Evolutionary conservation across 2,797 vertebrate species (phyloP).

Genomic region (Ciconia nigra): DNA sequence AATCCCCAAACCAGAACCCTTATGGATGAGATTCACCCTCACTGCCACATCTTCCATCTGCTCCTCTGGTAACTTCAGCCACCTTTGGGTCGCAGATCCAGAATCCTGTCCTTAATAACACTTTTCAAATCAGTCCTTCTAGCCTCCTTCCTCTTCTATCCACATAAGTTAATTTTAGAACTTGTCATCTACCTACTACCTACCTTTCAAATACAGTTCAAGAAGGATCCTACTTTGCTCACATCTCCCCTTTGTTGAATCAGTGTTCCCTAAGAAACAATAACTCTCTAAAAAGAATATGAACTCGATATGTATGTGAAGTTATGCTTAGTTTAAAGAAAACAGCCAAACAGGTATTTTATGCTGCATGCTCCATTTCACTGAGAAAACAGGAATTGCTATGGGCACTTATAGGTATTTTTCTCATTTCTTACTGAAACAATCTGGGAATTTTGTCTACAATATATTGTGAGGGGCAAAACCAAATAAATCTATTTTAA

Average conservation of each 20-base stretch:
- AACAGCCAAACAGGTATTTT: neutral
- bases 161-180: neutral
- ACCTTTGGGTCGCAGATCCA: neutral
- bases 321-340: neutral
- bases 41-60: neutral
- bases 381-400: neutral
- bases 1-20: neutral
- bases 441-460: neutral
- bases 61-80: neutral
- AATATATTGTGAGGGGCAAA: neutral
- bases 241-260: neutral
- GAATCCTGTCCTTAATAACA: neutral
- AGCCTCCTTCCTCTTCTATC: neutral
- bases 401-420: neutral
- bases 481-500: neutral
- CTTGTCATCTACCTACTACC: neutral
- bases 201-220: neutral
- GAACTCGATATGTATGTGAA: neutral
- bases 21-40: neutral
- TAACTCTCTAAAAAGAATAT: neutral
- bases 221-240: neutral
- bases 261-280: neutral
- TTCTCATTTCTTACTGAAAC: neutral
- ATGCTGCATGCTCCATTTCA: neutral
- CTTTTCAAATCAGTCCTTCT: neutral